Evolutionary conservation across 2,888 invertebrate genomes (phyloP).

Genomic region (Plemyria rubiginata): DNA sequence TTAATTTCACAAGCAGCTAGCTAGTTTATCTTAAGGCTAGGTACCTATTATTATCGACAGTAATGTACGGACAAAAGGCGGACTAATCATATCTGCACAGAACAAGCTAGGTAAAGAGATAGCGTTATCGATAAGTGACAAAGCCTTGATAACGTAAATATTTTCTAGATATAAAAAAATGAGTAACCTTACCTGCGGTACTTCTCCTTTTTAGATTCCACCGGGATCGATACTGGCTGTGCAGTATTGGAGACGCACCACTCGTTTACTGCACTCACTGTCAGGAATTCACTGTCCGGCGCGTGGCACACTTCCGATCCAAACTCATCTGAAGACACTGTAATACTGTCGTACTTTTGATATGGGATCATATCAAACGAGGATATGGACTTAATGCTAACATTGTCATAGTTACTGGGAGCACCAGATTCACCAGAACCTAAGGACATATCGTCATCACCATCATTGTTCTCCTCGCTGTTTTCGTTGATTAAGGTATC

Average conservation of each 20-base stretch:
- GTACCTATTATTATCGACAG: slow-evolving; percentile 25
- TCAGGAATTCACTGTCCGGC: slow-evolving; percentile 76
- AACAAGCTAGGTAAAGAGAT: slow-evolving; percentile 56
- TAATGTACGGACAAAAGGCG: slow-evolving; percentile 54
- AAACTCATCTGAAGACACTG: slow-evolving; percentile 81
- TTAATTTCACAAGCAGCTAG: slow-evolving; percentile 37
- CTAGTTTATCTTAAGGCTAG: slow-evolving; percentile 14
- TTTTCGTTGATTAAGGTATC: slow-evolving; percentile 78
- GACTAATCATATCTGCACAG: slow-evolving; percentile 61
- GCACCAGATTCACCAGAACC: slow-evolving; percentile 69
- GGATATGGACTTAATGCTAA: slow-evolving; percentile 81
- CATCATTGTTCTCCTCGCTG: slow-evolving; percentile 66
- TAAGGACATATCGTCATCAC: slow-evolving; percentile 66
- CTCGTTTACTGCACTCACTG: slow-evolving; percentile 82
- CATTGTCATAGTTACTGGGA: slow-evolving; percentile 78
- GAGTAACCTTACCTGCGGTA: slow-evolving; percentile 80
- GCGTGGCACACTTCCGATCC: slow-evolving; percentile 81
- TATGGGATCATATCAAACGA: slow-evolving; percentile 81
- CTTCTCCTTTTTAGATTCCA: slow-evolving; percentile 82
- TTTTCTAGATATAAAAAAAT: slow-evolving; percentile 60
- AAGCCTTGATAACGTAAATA: slow-evolving; percentile 73
- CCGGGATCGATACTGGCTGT: slow-evolving; percentile 73
- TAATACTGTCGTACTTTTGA: slow-evolving; percentile 81
- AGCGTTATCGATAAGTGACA: slow-evolving; percentile 69
- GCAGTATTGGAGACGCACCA: slow-evolving; percentile 78